Evolutionary conservation across 2,888 invertebrate species (phyloP).

Genomic region (Anarsia innoxiella): DNA sequence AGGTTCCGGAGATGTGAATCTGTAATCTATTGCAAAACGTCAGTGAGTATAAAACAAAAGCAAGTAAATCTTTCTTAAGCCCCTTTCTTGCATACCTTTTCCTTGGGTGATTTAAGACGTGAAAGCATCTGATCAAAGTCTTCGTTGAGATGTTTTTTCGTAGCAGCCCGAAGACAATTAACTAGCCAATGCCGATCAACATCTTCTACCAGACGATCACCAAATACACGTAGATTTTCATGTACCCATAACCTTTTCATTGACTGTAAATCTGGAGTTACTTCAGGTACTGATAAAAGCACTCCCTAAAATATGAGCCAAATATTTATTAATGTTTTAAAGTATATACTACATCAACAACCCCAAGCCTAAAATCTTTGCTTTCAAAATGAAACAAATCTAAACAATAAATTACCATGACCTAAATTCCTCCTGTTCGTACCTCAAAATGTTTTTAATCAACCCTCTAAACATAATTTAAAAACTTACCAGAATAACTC

Average conservation of each 20-base stretch:
- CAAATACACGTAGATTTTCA: conserved; percentile 93
- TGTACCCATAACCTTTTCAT: conserved; percentile 97
- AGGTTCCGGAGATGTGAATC: conserved; percentile 89
- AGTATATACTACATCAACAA: no score
- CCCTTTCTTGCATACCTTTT: no score
- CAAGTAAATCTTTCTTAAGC: no score
- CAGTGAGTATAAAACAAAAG: neutral
- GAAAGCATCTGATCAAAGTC: conserved; percentile 82
- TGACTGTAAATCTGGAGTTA: conserved; percentile 87
- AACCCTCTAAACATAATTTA: neutral
- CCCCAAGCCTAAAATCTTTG: no score
- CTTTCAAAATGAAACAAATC: no score
- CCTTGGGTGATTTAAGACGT: no score
- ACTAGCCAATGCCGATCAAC: conserved; percentile 88
- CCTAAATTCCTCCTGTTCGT: no score
- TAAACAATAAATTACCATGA: neutral
- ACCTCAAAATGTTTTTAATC: neutral
- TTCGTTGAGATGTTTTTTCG: conserved; percentile 75
- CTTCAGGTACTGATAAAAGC: conserved; percentile 92
- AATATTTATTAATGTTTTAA: neutral
- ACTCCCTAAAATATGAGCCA: conserved; percentile 78
- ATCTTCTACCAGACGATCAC: conserved; percentile 93
- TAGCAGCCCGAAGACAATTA: conserved; percentile 78
- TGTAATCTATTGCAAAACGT: conserved; percentile 74
- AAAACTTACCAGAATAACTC: conserved; percentile 85